Percentiles rank a stretch among this genome's conserved stretches.
phyloP scores from a whole-genome alignment of 2,888 invertebrate species.

The Andrena flavipes region DNA sequence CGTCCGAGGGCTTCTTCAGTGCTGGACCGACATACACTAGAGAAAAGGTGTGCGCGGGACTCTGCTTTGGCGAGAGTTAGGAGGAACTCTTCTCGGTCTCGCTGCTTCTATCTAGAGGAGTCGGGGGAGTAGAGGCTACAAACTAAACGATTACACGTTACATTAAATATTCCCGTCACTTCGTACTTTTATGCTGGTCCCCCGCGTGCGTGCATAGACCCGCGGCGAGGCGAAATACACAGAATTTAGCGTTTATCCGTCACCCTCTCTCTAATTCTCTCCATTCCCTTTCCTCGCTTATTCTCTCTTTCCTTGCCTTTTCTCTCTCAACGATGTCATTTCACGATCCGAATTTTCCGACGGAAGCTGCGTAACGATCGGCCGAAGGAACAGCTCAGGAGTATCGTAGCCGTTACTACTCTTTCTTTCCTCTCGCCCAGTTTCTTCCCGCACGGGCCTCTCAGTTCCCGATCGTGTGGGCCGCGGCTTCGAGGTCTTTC shows the following conservation, averaged over 20 bases:
- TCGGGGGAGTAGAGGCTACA: constrained; percentile 71
- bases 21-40: constrained; percentile 50
- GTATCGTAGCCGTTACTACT: constrained; percentile 12
- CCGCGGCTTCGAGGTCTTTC: constrained; percentile 57
- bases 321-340: constrained; percentile 14
- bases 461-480: constrained; percentile 54
- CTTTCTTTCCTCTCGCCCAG: not conserved
- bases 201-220: constrained; percentile 51
- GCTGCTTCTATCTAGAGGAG: constrained; percentile 56
- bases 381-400: constrained; percentile 45
- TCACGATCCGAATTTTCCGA: constrained; percentile 43
- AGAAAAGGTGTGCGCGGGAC: constrained; percentile 41
- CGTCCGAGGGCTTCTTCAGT: constrained; percentile 54
- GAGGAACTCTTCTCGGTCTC: constrained; percentile 67
- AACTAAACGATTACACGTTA: constrained; percentile 79
- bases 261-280: not conserved
- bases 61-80: constrained; percentile 57
- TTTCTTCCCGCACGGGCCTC: constrained; percentile 15
- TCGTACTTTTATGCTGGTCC: constrained; percentile 62
- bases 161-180: constrained; percentile 72
- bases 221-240: constrained; percentile 52
- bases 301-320: constrained; percentile 7
- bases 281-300: constrained; percentile 18
- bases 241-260: constrained; percentile 36
- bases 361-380: constrained; percentile 39